Base-by-base conservation (phyloP, 2,888 invertebrate genomes). In the Lithophane ornitopus region DNA sequence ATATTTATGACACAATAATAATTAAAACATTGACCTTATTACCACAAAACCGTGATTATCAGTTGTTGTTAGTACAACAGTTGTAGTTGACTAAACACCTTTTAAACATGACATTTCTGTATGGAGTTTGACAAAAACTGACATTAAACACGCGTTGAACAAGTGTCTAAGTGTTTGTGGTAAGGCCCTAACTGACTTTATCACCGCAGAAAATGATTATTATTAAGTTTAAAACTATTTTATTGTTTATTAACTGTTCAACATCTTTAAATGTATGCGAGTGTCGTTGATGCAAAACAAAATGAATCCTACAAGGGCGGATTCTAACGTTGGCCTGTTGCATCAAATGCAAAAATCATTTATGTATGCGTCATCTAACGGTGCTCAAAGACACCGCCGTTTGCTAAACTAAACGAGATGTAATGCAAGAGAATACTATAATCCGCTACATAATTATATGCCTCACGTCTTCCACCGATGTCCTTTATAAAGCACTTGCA, bases 381-480 rank as follows among this genome's bases (percentile, higher is more conserved):
- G 73, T 62, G 12, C 14, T 52, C 56, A 83, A 74, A 66, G n/a
- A 49, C 19, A 26, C 68, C 49, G 52, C 59, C 56, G n/a, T 16
- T 46, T 52, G 0, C 41, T 19, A 22, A 28, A 34, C 22, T 14
- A 19, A 63, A 49, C 39, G 1, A 46, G 2, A 41, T 14, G 12
- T 26, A 66, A 39, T n/a, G 12, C 28, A 52, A 41, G 28, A 54
- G 14, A 46, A 56, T 49, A 34, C 54, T n/a, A 3, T 44, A 62
- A 82, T 84, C 68, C 26, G 34, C n/a, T 56, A 12, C 56, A 76
- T 34, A 76, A 79, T 41, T 34, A 54, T n/a, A 69, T 58, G 11
- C n/a, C 19, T 58, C 70, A 82, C 46, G 68, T 70, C 39, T 52
- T 34, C 16, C 3, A 26, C 2, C 39, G n/a, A 54, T 19, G 16